Evolutionary conservation across 2,888 invertebrate species (phyloP).

Genomic region (Chesias legatella): DNA sequence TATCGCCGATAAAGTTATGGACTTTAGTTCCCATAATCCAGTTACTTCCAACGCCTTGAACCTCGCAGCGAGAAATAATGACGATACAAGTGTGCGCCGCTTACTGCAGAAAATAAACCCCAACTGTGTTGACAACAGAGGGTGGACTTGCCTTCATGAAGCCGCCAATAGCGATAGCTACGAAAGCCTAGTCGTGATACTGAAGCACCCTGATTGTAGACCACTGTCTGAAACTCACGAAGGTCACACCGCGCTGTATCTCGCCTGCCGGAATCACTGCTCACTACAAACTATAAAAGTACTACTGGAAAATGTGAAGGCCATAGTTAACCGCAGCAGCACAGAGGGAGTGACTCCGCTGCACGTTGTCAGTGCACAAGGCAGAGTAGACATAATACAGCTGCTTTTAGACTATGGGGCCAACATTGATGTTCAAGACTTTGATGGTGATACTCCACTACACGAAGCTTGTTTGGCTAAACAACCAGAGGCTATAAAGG

Average conservation of each 20-base stretch:
- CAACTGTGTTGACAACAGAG: conserved; percentile 72
- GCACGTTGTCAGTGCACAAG: conserved; percentile 63
- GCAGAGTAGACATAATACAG: conserved; percentile 57
- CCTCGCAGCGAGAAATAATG: conserved; percentile 66
- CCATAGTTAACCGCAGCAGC: conserved; percentile 67
- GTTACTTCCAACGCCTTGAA: conserved; percentile 65
- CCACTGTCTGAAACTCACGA: conserved; percentile 66
- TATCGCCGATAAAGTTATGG: no score
- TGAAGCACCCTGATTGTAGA: conserved; percentile 54
- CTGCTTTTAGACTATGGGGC: conserved; percentile 64
- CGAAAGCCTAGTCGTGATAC: conserved; percentile 54
- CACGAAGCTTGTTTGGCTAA: conserved; percentile 63
- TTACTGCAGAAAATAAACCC: conserved; percentile 67
- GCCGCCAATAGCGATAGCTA: conserved; percentile 68
- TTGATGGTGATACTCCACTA: conserved; percentile 72
- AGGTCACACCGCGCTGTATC: conserved; percentile 71
- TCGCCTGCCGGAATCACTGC: conserved; percentile 59
- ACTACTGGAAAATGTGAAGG: conserved; percentile 53
- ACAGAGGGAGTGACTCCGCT: conserved; percentile 71
- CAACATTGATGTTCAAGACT: conserved; percentile 64
- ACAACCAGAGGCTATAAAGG: conserved; percentile 48
- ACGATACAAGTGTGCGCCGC: conserved; percentile 49
- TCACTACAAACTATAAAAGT: conserved; percentile 56
- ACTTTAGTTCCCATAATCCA: conserved; percentile 77
- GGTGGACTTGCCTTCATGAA: conserved; percentile 78